Evolutionary conservation across 2,797 vertebrate genomes (phyloP).

Genomic region (Cottoperca gobio): DNA sequence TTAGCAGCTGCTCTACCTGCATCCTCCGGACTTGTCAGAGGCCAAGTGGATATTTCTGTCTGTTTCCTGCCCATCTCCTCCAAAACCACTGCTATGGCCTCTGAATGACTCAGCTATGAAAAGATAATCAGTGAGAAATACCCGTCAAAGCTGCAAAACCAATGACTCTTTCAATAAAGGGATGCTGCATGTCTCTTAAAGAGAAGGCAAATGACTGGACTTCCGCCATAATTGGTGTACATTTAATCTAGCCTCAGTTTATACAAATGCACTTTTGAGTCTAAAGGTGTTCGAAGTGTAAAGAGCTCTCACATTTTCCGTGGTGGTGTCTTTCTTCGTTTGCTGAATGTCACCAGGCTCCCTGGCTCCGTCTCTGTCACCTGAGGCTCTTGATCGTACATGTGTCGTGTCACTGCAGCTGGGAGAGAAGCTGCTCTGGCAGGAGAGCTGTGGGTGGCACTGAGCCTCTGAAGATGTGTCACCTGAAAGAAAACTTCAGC

Average conservation of each 20-base stretch:
- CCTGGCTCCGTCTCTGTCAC: conserved; percentile 21
- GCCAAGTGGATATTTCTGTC: conserved; percentile 76
- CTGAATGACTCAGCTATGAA: conserved; percentile 52
- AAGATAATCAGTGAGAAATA: not conserved
- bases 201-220: not conserved
- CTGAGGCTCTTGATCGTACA: conserved; percentile 12
- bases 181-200: not conserved
- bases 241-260: not conserved
- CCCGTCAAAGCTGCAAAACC: not conserved
- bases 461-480: conserved; percentile 17
- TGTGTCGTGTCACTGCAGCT: not conserved
- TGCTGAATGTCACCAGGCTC: conserved; percentile 37
- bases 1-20: conserved; percentile 77
- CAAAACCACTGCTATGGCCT: conserved; percentile 68
- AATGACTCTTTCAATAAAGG: not conserved
- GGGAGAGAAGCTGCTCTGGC: conserved; percentile 9
- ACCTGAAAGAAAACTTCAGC: conserved; percentile 44
- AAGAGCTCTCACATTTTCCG: conserved; percentile 40
- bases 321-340: conserved; percentile 16
- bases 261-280: not conserved
- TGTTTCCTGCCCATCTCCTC: conserved; percentile 81
- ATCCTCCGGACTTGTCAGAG: conserved; percentile 77
- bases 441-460: not conserved
- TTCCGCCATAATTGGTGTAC: not conserved
- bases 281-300: not conserved